Base-by-base conservation (phyloP, 2,888 invertebrate genomes). In the Pherbina coryleti region DNA sequence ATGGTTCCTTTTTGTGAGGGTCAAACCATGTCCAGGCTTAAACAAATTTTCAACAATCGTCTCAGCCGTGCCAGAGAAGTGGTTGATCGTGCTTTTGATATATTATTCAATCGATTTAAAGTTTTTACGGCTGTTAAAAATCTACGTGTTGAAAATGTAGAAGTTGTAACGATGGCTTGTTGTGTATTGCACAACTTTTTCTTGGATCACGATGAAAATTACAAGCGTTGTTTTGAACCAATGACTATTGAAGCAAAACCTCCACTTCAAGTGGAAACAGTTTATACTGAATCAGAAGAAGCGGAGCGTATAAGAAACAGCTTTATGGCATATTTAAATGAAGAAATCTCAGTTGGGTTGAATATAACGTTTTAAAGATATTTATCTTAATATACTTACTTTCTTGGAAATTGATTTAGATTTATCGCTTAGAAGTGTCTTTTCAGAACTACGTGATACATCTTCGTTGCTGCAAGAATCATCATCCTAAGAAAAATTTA, bases 141-240 rank as follows among this genome's bases (percentile, higher is more conserved):
- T 28, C 49, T 79, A 11, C 44, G 76, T 1, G 77, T 78, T 28
- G 70, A 66, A 1, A 79, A 80, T 9, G 37, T 70, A 8, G 81
- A 81, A 1, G 79, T 80, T 25, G 78, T 72, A 4, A 79, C 80
- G 66, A 79, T 77, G 22, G 80, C 78, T 2, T 79, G 80, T 37
- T 79, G 79, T 11, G 66, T 55, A 5, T 4, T 81, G 17, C 81
- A 81, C 55, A 81, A 81, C n/a, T 81, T 81, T n/a, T 70, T 81
- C 11, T 78, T 80, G 55, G 28, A 64, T 8, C 44, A 75, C 22
- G 51, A 75, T 34, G 64, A 64, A 34, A 28, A 31, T 34, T 64
- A 64, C 31, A 31, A 64, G 34, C 64, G 17, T 34, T 64, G 64
- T 19, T 64, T 64, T 64, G 9, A 28, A 64, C 34, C 11, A 28